Evolutionary conservation across 2,797 vertebrate species (phyloP).

Genomic region (Gymnothorax reevesii): DNA sequence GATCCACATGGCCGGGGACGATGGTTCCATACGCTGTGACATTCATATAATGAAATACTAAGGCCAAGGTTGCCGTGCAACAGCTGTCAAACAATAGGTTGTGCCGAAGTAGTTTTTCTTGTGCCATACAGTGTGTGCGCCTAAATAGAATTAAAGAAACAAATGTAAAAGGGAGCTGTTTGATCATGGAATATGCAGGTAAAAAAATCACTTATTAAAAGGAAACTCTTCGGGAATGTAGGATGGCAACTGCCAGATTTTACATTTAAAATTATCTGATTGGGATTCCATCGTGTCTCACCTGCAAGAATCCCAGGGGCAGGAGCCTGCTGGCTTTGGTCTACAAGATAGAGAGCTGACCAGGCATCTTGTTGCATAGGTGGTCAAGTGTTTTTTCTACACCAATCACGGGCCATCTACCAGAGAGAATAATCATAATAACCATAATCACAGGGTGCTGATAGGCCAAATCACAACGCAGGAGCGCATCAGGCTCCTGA

Average conservation of each 20-base stretch:
- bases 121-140: neutral
- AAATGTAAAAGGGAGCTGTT: neutral
- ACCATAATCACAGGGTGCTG: conserved; percentile 27
- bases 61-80: neutral
- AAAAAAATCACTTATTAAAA: no score
- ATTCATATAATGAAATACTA: neutral
- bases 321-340: neutral
- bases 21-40: no score
- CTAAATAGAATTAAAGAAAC: neutral
- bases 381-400: conserved; percentile 1
- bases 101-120: neutral
- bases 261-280: no score
- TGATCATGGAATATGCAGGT: no score
- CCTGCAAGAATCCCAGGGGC: neutral
- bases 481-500: conserved; percentile 3
- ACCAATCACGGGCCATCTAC: conserved; percentile 32
- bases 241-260: no score
- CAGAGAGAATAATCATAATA: conserved; percentile 43
- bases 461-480: neutral
- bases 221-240: no score
- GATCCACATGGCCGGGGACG: no score
- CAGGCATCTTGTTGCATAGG: neutral
- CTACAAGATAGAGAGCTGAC: neutral
- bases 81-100: neutral
- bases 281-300: neutral